phyloP scores from a whole-genome alignment of 2,888 invertebrate genomes.

The Rhogogaster chlorosoma region DNA sequence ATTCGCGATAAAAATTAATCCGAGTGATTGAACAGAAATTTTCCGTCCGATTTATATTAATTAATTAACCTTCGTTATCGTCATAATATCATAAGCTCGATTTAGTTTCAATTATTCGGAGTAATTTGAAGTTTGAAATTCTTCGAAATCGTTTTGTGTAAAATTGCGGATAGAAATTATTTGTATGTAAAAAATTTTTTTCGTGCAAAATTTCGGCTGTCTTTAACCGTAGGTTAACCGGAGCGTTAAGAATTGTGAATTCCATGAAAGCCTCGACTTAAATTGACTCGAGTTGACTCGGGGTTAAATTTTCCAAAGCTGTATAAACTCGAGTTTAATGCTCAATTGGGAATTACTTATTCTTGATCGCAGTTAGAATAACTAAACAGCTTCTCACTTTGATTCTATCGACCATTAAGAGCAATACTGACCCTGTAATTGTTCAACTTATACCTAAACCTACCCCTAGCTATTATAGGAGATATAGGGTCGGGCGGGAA shows the following conservation, averaged over 20 bases:
- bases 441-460: background rate
- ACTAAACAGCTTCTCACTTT: constrained; percentile 47
- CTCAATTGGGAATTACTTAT: constrained; percentile 48
- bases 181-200: background rate
- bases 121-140: background rate
- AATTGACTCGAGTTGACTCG: constrained; percentile 33
- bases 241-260: constrained; percentile 35
- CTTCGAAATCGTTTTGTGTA: background rate
- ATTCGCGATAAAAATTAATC: background rate
- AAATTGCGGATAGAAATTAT: background rate
- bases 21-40: background rate
- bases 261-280: constrained; percentile 32
- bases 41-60: background rate
- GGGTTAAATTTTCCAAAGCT: constrained; percentile 38
- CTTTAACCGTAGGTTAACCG: background rate
- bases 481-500: background rate
- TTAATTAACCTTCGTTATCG: background rate
- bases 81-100: background rate
- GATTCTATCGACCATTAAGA: constrained; percentile 31
- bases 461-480: background rate
- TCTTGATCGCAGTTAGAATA: constrained; percentile 45
- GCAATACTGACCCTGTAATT: constrained; percentile 32
- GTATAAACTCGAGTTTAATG: constrained; percentile 39
- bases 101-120: background rate
- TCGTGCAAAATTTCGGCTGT: background rate